Conservation (phyloP, 2,113 vertebrate genomes). For the Petrocephalus zakoni region DNA sequence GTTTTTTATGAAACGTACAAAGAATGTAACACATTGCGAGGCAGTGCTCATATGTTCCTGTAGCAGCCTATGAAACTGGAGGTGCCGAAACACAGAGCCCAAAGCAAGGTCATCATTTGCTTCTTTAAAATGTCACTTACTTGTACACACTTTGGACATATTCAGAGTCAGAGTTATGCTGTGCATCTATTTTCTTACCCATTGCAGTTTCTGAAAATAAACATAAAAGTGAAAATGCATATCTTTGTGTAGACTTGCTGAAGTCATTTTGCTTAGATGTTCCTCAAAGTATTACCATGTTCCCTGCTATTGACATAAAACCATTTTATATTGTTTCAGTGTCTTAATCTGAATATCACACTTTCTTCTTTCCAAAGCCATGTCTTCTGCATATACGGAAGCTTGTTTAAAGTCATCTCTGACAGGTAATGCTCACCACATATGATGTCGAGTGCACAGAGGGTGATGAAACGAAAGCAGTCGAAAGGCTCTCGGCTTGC, state of each 20-base stretch:
- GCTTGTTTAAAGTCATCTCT: not conserved
- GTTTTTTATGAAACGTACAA: not conserved
- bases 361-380: not conserved
- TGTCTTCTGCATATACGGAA: not conserved
- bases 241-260: not conserved
- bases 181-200: slow-evolving; percentile 64
- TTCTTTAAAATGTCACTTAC: slow-evolving; percentile 43
- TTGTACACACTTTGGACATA: slow-evolving; percentile 64
- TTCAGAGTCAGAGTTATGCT: slow-evolving; percentile 61
- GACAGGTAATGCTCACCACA: slow-evolving; percentile 62
- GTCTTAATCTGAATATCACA: not conserved
- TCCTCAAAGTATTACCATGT: not conserved
- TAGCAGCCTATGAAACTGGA: not conserved
- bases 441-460: slow-evolving; percentile 78
- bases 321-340: not conserved
- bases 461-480: slow-evolving; percentile 61
- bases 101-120: not conserved
- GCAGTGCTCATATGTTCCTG: not conserved
- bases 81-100: not conserved
- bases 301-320: not conserved
- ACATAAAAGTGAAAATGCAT: not conserved
- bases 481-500: slow-evolving; percentile 66
- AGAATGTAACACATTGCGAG: not conserved
- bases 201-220: slow-evolving; percentile 66
- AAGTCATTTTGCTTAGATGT: not conserved